A percentile compares a stretch with the other conserved stretches of the same genome.
Evolutionary conservation across 2,113 vertebrate genomes (phyloP).

Genomic region (Brachyhypopomus gauderio): DNA sequence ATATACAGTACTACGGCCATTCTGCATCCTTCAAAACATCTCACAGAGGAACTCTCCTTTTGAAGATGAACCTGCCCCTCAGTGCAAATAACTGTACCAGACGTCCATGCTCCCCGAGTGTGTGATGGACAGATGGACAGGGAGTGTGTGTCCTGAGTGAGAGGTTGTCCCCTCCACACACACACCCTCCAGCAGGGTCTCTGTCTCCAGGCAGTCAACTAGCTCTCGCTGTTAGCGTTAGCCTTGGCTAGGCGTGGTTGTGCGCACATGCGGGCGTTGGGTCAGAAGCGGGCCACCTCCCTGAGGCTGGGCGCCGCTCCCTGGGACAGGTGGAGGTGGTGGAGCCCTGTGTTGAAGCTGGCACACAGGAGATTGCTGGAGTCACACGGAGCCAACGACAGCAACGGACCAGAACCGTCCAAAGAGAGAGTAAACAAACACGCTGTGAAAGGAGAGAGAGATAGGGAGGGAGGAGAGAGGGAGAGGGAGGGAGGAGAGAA

Average conservation of each 20-base stretch:
- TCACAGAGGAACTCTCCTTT: too few relatives aligned
- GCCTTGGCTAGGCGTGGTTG: neutral
- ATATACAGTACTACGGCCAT: too few relatives aligned
- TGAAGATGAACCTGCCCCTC: too few relatives aligned
- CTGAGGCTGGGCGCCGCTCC: slow-evolving; percentile 53
- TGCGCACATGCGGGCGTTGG: rapidly evolving
- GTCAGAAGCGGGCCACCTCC: slow-evolving; percentile 72
- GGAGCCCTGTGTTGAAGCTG: slow-evolving; percentile 82
- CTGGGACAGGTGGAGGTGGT: slow-evolving; percentile 74
- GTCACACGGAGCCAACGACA: slow-evolving; percentile 79
- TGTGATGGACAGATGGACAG: neutral
- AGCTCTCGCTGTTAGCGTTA: neutral
- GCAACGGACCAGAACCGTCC: slow-evolving; percentile 83
- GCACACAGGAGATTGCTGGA: slow-evolving; percentile 82
- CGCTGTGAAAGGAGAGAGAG: slow-evolving; percentile 62
- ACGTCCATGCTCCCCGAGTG: neutral
- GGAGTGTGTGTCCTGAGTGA: slow-evolving; percentile 19
- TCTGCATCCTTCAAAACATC: too few relatives aligned
- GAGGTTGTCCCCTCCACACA: neutral
- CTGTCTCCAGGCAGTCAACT: neutral
- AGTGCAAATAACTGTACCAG: too few relatives aligned
- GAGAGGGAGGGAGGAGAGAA: slow-evolving; percentile 20
- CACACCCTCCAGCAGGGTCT: neutral
- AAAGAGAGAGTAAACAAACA: slow-evolving; percentile 83
- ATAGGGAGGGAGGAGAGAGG: neutral